phyloP scores from a whole-genome alignment of 2,888 invertebrate species.

The Anodontia alba region DNA sequence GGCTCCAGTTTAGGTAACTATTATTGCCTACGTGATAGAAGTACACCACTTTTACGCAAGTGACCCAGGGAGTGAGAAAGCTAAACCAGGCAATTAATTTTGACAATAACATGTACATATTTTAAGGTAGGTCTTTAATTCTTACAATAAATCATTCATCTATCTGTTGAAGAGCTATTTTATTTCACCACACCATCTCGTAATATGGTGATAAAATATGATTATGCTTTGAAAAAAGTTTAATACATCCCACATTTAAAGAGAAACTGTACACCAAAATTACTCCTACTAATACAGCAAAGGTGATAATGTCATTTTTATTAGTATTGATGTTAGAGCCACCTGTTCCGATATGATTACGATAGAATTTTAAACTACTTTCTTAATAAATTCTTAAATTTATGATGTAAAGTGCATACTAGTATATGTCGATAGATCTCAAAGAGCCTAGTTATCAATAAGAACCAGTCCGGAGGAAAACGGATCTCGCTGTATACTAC shows the following conservation, averaged over 20 bases:
- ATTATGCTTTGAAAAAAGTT: constrained; percentile 15
- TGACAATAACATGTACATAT: too few species aligned
- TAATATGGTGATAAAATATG: constrained; percentile 18
- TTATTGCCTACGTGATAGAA: too few species aligned
- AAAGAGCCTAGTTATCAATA: too few species aligned
- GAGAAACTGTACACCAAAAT: constrained; percentile 6
- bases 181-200: constrained; percentile 8
- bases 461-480: too few species aligned
- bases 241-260: neutral
- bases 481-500: too few species aligned
- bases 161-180: constrained; percentile 7
- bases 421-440: too few species aligned
- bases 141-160: neutral
- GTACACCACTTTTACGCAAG: too few species aligned
- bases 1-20: too few species aligned
- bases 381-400: constrained; percentile 6
- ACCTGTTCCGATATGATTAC: constrained; percentile 1
- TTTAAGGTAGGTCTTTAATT: neutral
- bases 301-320: constrained; percentile 14
- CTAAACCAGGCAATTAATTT: too few species aligned
- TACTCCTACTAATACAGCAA: neutral
- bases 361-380: neutral
- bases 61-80: too few species aligned
- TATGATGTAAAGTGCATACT: neutral
- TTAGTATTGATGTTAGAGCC: neutral